Evolutionary conservation across 1,140 invertebrate genomes (phyloP), one percentile per base, ranked within the genome.

Genomic region (Daktulosphaira vitifoliae): DNA sequence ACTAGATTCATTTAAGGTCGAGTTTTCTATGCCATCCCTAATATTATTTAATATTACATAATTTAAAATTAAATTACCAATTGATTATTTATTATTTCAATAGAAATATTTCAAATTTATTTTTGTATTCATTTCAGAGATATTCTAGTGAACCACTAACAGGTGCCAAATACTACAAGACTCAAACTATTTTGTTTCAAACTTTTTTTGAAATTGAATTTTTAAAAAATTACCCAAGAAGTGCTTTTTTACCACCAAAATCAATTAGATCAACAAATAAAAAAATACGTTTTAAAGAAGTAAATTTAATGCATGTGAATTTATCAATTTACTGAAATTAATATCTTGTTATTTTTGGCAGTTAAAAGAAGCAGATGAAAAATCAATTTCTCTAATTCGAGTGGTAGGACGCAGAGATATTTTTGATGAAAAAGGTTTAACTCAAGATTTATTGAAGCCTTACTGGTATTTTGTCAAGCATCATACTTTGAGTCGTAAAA

Each of bases 381-480:
- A 62, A 15, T 62, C 13, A 46, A 62, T 62, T 22, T 15, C 46
- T 26, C 46, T 62, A 48, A 25, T 39, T 23, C 42, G 44, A 48
- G 16, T 62, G 2, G 42, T 48, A 15, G 56, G 56, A 0, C 56
- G 56, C 26, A n/a, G 13, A 18, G 25, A 62, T 0, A 22, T 62
- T 20, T 48, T 62, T 4, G 26, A 46, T 8, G 1, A 8, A 2
- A 11, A 29, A n/a, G 42, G 56, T 8, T 46, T 62, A 46, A 62
- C 56, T 9, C 39, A 62, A 48, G 56, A 62, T 15, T 62, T 62
- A 33, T 46, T 62, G 22, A 62, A 48, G 46, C 56, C 56, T 20
- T 62, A 3, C 26, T 62, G 56, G 56, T 62, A 62, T 22, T 62
- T 62, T 62, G 42, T 62, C 13, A 62, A 62, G 3, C 56, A 62